Percentiles rank a stretch among this genome's conserved stretches.
Evolutionary conservation across 2,797 vertebrate genomes (phyloP).

Genomic region (Sparidentex hasta): DNA sequence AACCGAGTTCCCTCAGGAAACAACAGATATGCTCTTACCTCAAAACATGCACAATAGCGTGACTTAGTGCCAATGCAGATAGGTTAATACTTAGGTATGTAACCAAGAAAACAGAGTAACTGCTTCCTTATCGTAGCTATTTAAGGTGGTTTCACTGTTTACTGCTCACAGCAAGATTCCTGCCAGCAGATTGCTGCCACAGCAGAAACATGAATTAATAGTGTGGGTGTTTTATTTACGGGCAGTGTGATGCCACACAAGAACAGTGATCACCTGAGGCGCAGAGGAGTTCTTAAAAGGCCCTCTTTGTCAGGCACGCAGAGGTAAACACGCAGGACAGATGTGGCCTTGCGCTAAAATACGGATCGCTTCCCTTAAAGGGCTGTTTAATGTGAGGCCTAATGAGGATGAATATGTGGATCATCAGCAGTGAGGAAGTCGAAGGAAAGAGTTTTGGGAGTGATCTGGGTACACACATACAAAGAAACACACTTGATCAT

Average conservation of each 20-base stretch:
- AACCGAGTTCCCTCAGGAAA: conserved; percentile 49
- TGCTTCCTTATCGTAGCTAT: conserved; percentile 45
- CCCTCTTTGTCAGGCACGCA: conserved; percentile 80
- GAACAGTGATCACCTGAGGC: conserved; percentile 87
- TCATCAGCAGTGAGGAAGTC: conserved; percentile 71
- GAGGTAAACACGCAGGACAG: conserved; percentile 81
- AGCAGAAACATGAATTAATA: conserved; percentile 76
- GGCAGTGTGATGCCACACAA: conserved; percentile 85
- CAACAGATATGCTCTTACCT: conserved; percentile 38
- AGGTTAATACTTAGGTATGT: conserved; percentile 41
- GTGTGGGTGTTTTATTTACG: conserved; percentile 85
- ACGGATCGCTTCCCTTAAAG: conserved; percentile 81
- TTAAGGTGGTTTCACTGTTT: conserved; percentile 70
- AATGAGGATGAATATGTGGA: conserved; percentile 86
- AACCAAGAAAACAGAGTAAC: conserved; percentile 47
- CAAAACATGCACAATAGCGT: conserved; percentile 33
- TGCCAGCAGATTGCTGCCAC: conserved; percentile 58
- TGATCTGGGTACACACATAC: conserved; percentile 42
- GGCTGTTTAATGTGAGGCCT: conserved; percentile 79
- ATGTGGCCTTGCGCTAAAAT: conserved; percentile 85
- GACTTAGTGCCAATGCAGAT: conserved; percentile 31
- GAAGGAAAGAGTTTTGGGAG: conserved; percentile 49
- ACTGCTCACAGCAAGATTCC: conserved; percentile 58
- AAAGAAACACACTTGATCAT: conserved; percentile 58
- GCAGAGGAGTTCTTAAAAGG: conserved; percentile 80